Conservation (phyloP, 2,113 vertebrate species). For the Murina feae region DNA sequence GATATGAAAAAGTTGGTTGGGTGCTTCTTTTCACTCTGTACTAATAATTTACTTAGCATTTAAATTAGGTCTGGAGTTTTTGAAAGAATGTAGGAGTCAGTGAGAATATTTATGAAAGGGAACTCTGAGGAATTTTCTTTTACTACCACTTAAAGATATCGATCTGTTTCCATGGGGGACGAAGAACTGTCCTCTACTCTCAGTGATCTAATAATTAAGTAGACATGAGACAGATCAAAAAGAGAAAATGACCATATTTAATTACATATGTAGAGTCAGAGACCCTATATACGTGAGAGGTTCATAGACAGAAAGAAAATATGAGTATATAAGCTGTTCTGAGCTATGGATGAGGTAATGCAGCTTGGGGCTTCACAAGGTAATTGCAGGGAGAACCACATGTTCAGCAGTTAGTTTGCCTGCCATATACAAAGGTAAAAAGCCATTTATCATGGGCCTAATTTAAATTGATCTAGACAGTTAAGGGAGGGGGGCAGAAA, state of each 20-base stretch:
- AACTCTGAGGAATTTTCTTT: not conserved
- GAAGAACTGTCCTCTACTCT: not conserved
- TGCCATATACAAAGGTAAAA: not conserved
- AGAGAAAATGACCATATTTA: not conserved
- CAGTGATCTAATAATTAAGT: not conserved
- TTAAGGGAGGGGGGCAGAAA: not conserved
- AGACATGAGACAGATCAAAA: not conserved
- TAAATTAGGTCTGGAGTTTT: conserved; percentile 28
- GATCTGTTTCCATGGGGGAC: not conserved
- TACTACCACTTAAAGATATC: not conserved
- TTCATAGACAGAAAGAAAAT: not conserved
- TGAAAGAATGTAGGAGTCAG: not conserved
- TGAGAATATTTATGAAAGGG: not conserved
- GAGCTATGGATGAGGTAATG: not conserved
- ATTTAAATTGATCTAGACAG: not conserved
- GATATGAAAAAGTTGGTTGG: not conserved
- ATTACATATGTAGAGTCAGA: not conserved
- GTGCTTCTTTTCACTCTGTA: not conserved
- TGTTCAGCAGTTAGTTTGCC: not conserved
- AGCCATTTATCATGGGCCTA: not conserved
- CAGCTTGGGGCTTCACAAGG: not conserved
- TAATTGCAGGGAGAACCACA: not conserved
- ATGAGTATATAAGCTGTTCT: not conserved
- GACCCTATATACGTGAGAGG: not conserved
- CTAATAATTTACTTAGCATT: conserved; percentile 21